phyloP scores from a whole-genome alignment of 2,888 invertebrate genomes.

The Dryocosmus kuriphilus region DNA sequence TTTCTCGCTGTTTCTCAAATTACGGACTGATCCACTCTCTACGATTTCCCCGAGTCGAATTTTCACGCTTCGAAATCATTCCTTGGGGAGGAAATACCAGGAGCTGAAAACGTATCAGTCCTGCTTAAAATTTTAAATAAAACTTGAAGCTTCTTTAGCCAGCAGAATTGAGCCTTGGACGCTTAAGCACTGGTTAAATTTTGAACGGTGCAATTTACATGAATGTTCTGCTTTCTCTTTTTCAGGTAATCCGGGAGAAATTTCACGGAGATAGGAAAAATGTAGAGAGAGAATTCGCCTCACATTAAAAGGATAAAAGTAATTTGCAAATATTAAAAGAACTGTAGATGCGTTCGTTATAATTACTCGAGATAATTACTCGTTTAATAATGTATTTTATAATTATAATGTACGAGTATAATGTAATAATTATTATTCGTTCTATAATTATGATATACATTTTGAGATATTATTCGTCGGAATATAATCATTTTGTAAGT shows the following conservation, averaged over 20 bases:
- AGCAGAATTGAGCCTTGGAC: background rate
- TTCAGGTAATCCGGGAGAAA: slow-evolving; percentile 1
- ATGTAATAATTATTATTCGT: background rate
- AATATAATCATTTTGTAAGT: background rate
- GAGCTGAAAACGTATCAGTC: slow-evolving; percentile 26
- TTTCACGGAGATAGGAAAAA: slow-evolving; percentile 16
- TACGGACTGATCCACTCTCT: slow-evolving; percentile 11
- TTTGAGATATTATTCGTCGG: background rate
- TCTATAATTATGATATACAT: background rate
- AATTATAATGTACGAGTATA: no score
- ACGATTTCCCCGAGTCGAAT: background rate
- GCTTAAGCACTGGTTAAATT: slow-evolving; percentile 26
- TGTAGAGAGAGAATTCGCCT: background rate
- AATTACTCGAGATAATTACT: background rate
- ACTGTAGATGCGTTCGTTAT: background rate
- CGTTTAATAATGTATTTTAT: background rate
- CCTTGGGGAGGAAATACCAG: background rate
- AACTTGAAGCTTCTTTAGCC: slow-evolving; percentile 16
- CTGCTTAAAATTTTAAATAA: slow-evolving; percentile 39
- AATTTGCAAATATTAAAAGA: background rate
- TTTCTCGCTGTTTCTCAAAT: slow-evolving; percentile 25
- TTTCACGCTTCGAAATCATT: background rate
- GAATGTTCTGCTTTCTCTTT: slow-evolving; percentile 15
- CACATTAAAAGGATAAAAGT: background rate
- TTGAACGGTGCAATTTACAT: slow-evolving; percentile 36